These are phyloP conservation scores for Ylistrum balloti DNA, from an alignment of 1,140 invertebrate species.

Conservation along the genomic window DNA sequence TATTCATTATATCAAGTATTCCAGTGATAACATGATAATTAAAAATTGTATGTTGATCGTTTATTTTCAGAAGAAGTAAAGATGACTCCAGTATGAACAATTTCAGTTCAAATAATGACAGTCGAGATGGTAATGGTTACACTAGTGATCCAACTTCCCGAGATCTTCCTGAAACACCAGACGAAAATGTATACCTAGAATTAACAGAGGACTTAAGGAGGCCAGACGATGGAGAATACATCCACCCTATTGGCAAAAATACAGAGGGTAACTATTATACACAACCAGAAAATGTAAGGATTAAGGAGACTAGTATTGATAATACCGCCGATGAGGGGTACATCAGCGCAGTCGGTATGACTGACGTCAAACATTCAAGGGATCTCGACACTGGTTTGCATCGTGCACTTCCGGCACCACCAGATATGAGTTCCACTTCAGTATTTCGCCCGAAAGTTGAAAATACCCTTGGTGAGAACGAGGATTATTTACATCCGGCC, in stretches of 20 bases:
- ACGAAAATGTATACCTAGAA: neutral
- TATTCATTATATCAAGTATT: too few species aligned
- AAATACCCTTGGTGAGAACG: neutral
- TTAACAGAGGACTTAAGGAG: neutral
- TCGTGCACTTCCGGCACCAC: neutral
- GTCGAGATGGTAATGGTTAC: neutral
- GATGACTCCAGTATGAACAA: neutral
- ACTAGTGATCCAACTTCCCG: neutral
- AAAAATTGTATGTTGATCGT: neutral
- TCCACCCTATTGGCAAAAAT: neutral
- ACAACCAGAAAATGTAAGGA: neutral
- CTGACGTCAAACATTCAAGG: neutral
- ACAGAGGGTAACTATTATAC: neutral
- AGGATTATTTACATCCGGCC: neutral
- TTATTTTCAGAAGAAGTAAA: neutral
- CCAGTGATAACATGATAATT: too few species aligned
- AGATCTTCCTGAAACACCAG: neutral
- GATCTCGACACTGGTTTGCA: neutral
- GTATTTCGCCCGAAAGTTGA: neutral
- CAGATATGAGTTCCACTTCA: neutral
- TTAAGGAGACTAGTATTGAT: neutral
- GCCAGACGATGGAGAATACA: neutral
- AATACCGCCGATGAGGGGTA: neutral
- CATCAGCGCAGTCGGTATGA: neutral
- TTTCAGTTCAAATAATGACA: neutral